A percentile compares a stretch with the other conserved stretches of the same genome.
Evolutionary conservation across 2,888 invertebrate genomes (phyloP).

Genomic region (Xanthorhoe spadicearia): DNA sequence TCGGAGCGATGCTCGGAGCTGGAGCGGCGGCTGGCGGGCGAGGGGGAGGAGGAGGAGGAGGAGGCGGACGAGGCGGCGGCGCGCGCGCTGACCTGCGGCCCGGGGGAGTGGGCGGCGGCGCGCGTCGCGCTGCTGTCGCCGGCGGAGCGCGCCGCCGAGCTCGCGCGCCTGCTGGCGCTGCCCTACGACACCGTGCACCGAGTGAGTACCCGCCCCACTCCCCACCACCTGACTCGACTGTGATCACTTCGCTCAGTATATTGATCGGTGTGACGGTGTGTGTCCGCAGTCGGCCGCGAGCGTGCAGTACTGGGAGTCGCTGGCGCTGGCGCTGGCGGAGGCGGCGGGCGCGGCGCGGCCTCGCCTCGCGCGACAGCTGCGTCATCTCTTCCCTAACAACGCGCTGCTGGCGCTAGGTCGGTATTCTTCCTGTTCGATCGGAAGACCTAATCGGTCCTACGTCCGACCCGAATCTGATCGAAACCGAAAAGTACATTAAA

Average conservation of each 20-base stretch:
- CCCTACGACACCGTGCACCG: constrained; percentile 11
- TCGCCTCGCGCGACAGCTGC: constrained; percentile 36
- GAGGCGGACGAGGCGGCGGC: constrained; percentile 31
- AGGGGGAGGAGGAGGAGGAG: constrained; percentile 16
- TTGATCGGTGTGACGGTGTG: constrained; percentile 5
- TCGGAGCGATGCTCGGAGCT: constrained; percentile 51
- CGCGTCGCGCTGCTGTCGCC: constrained; percentile 46
- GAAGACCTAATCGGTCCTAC: no score
- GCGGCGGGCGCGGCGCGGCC: constrained; percentile 49
- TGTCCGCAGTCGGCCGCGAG: constrained; percentile 29
- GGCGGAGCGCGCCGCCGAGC: constrained; percentile 39
- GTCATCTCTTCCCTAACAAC: constrained; percentile 50
- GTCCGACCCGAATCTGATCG: no score
- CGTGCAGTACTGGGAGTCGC: constrained; percentile 60
- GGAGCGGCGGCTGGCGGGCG: constrained; percentile 47
- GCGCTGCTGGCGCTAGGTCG: constrained; percentile 52
- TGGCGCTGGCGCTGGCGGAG: constrained; percentile 53
- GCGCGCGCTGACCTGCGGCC: constrained; percentile 52
- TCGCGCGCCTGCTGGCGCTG: constrained; percentile 36
- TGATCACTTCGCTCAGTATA: no score
- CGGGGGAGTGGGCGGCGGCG: constrained; percentile 57
- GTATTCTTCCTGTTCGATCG: constrained; percentile 9
- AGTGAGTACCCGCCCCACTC: constrained; percentile 45
- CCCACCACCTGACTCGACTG: no score
- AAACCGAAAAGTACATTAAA: no score